Percentiles rank a stretch among this genome's conserved stretches.
These are phyloP conservation scores for Oriolus oriolus DNA, from an alignment of 2,113 vertebrate species.

Conservation along the genomic window DNA sequence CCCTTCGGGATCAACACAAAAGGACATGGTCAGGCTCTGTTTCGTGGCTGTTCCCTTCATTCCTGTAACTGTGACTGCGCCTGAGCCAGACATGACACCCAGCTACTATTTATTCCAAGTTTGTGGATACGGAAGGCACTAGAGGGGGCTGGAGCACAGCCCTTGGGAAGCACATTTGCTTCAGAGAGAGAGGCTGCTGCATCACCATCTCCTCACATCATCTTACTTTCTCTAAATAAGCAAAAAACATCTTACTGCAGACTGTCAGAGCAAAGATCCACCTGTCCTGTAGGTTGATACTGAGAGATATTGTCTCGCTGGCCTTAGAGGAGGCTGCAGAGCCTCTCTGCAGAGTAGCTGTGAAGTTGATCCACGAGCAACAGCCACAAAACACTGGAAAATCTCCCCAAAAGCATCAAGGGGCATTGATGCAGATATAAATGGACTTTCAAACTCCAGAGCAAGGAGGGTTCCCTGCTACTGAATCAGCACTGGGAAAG, in stretches of 20 bases:
- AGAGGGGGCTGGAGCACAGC: constrained; percentile 27
- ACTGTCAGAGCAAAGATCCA: background rate
- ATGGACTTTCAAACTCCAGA: background rate
- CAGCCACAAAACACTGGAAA: background rate
- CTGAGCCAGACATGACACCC: accelerated
- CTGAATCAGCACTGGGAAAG: background rate
- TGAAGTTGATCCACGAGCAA: background rate
- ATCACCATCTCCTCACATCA: background rate
- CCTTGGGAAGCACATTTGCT: background rate
- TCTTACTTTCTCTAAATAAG: background rate
- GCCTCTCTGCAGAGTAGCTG: background rate
- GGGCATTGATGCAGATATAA: background rate
- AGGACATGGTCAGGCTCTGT: background rate
- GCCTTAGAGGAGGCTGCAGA: background rate
- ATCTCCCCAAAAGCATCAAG: background rate
- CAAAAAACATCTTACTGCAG: background rate
- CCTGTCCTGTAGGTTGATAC: accelerated
- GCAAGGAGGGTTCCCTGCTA: background rate
- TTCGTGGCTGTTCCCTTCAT: too few species aligned
- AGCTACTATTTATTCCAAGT: background rate
- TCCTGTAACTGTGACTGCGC: background rate
- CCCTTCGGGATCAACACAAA: constrained; percentile 30
- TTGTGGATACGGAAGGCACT: background rate
- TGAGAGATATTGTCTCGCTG: background rate
- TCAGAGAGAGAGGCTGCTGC: background rate